A percentile compares a stretch with the other conserved stretches of the same genome.
phyloP scores from a whole-genome alignment of 2,888 invertebrate species.

The Trissoscelio sp. region DNA sequence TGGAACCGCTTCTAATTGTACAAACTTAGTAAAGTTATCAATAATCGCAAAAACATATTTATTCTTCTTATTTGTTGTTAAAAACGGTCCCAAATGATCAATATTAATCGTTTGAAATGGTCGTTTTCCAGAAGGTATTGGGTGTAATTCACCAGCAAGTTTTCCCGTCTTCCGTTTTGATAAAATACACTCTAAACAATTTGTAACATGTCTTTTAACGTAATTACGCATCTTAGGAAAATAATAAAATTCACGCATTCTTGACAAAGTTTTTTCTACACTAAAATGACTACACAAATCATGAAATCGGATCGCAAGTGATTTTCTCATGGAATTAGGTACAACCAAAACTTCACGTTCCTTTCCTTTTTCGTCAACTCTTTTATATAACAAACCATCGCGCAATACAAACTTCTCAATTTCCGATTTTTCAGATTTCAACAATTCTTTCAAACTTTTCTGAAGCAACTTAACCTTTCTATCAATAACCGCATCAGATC shows the following conservation, averaged over 20 bases:
- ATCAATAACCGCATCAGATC: not conserved
- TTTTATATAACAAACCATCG: constrained; percentile 51
- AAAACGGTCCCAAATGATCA: constrained; percentile 66
- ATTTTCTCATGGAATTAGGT: not conserved
- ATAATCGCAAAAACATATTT: constrained; percentile 65
- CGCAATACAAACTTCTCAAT: not conserved
- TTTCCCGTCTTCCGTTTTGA: constrained; percentile 15
- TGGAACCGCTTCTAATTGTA: constrained; percentile 53
- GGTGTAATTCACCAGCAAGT: constrained; percentile 5
- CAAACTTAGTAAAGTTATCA: constrained; percentile 68
- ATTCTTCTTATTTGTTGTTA: constrained; percentile 43
- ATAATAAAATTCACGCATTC: constrained; percentile 21
- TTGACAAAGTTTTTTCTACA: constrained; percentile 23
- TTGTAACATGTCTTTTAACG: not conserved
- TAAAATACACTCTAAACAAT: constrained; percentile 17
- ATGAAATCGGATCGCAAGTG: not conserved
- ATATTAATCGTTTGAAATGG: constrained; percentile 63
- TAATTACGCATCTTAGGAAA: not conserved
- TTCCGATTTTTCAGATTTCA: not conserved
- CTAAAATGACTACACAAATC: constrained; percentile 40
- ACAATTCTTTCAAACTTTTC: not conserved
- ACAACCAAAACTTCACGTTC: not conserved
- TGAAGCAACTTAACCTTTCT: not conserved
- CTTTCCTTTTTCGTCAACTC: not conserved
- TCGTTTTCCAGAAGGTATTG: not conserved